These are phyloP conservation scores for Psittacula cyanocephala DNA, from an alignment of 2,113 vertebrate genomes.

Conservation along the genomic window DNA sequence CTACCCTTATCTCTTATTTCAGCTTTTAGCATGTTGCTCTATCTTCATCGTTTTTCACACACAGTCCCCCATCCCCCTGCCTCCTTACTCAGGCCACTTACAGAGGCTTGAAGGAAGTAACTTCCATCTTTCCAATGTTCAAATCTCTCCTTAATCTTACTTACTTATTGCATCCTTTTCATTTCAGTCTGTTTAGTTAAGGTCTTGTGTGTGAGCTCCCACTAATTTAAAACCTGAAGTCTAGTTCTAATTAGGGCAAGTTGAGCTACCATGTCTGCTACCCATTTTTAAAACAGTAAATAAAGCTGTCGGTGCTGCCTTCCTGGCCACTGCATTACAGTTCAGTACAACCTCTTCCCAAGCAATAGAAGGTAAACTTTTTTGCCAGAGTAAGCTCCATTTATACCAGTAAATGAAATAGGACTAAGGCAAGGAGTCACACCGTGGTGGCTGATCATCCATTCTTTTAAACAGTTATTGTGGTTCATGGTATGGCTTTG, in stretches of 20 bases:
- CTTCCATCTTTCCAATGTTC: neutral
- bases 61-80: neutral
- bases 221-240: neutral
- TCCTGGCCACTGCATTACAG: neutral
- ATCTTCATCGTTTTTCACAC: neutral
- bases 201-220: neutral
- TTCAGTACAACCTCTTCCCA: neutral
- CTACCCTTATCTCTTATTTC: neutral
- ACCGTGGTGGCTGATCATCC: neutral
- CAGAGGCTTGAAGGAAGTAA: neutral
- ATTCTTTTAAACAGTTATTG: neutral
- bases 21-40: neutral
- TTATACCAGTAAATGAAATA: neutral
- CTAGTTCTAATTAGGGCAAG: neutral
- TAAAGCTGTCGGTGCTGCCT: neutral
- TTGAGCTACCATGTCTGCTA: neutral
- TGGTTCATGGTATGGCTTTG: neutral
- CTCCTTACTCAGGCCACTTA: neutral
- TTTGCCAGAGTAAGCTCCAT: neutral
- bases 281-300: neutral
- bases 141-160: neutral
- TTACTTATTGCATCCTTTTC: neutral
- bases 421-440: neutral
- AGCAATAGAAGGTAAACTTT: neutral
- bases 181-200: neutral